A percentile compares a stretch with the other conserved stretches of the same genome.
Evolutionary conservation across 2,113 vertebrate species (phyloP).

Genomic region (Collichthys lucidus): DNA sequence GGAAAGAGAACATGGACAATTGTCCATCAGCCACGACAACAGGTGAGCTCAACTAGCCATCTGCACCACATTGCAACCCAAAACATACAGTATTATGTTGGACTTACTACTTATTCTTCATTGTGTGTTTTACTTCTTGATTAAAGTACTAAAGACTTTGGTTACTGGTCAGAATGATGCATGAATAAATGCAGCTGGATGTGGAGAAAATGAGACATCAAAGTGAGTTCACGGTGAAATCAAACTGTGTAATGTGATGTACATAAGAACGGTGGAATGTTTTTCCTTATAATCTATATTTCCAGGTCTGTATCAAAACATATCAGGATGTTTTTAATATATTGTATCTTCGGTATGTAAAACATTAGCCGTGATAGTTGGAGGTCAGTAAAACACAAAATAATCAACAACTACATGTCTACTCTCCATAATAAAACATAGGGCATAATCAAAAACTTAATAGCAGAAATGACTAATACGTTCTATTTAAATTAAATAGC

Average conservation of each 20-base stretch:
- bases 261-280: background rate
- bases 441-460: background rate
- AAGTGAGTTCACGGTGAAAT: background rate
- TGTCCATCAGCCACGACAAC: conserved; percentile 55
- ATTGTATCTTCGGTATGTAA: background rate
- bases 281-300: background rate
- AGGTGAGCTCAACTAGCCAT: conserved; percentile 16
- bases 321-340: background rate
- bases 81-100: background rate
- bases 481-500: background rate
- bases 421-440: background rate
- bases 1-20: conserved; percentile 45
- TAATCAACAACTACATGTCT: background rate
- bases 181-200: background rate
- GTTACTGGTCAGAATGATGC: background rate
- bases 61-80: background rate
- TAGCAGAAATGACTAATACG: background rate
- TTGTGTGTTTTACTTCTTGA: background rate
- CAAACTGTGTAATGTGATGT: conserved; percentile 1
- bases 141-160: background rate
- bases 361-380: background rate
- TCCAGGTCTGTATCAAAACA: background rate
- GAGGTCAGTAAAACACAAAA: no score
- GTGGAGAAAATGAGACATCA: background rate
- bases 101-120: background rate